phyloP scores from a whole-genome alignment of 1,140 invertebrate species.

The Cydia strobilella region DNA sequence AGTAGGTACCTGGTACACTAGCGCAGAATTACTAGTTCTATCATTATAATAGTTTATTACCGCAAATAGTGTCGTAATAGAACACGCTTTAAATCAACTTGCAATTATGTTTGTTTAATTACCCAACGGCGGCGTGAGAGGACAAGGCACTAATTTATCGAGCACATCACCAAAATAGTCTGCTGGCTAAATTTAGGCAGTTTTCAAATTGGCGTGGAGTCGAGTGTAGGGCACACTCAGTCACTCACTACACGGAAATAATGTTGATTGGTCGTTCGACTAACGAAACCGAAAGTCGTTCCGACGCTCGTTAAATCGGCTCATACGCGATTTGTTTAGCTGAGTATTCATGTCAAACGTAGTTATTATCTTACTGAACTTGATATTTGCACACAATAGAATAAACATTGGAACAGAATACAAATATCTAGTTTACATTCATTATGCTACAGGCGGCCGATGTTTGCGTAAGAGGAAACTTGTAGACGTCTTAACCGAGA shows the following conservation, averaged over 20 bases:
- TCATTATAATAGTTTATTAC: too few relatives aligned
- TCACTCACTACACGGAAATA: background rate
- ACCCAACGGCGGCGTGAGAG: background rate
- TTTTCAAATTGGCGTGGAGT: background rate
- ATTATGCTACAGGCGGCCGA: background rate
- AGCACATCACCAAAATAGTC: background rate
- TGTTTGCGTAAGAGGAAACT: background rate
- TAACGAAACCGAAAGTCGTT: constrained; percentile 10
- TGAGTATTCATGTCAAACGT: constrained; percentile 13
- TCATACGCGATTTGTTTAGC: constrained; percentile 12
- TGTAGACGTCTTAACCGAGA: background rate
- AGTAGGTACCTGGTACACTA: too few relatives aligned
- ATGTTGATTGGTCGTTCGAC: constrained; percentile 2
- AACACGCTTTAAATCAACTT: too few relatives aligned
- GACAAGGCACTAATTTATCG: background rate
- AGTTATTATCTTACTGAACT: constrained; percentile 7
- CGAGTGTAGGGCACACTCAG: background rate
- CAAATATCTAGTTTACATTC: constrained; percentile 4
- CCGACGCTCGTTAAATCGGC: constrained; percentile 1
- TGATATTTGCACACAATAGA: constrained; percentile 14
- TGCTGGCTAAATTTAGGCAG: background rate
- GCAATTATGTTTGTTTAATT: too few relatives aligned
- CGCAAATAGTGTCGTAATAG: too few relatives aligned
- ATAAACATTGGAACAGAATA: background rate
- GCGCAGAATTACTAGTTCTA: too few relatives aligned